Base-by-base conservation (phyloP, 37 sponge, comb jelly and placozoan species). In the Theonella swinhoei region DNA sequence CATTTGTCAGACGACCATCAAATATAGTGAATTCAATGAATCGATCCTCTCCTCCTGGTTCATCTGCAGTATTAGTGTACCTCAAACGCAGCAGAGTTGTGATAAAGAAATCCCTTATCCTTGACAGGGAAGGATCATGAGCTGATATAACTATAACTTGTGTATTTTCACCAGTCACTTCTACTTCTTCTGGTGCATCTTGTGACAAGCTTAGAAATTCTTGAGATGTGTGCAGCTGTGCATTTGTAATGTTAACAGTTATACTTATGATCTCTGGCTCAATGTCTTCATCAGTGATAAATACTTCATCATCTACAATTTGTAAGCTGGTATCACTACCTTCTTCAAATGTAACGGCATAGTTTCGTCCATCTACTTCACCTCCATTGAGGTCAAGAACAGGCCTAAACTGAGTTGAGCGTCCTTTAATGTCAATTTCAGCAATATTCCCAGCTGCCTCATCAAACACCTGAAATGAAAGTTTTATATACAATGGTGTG, bases 321-420 rank as follows among this genome's bases (percentile, higher is more conserved):
- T 76, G 37, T 29, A 74, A 35, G 1, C 42, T 22, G 0, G 67
- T 73, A 17, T 77, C 77, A 0, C 42, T 35, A 0, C 39, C 89
- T 68, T 93, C 93, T 28, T 33, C 73, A 70, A 89, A 84, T 3
- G 28, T 41, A 19, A 82, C 74, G 2, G 61, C 4, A 39, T 70
- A 89, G 65, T 93, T 69, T 61, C 85, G 78, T 26, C 76, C 83
- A 77, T 33, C 70, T 5, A 67, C 72, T 29, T 38, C 31, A 11
- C 54, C 74, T 8, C 93, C 93, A 83, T 85, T 93, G 36, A 86
- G 86, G 86, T 85, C 89, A 39, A 93, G 37, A 33, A 85, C 71
- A 5, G 93, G 93, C 42, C 64, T 29, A 35, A 43, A 32, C 66
- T 86, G 88, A 39, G 87, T 92, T n/a, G 85, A 80, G 23, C 83